Evolutionary conservation across 2,113 vertebrate genomes (phyloP).

Genomic region (Andinoacara biseriatus): DNA sequence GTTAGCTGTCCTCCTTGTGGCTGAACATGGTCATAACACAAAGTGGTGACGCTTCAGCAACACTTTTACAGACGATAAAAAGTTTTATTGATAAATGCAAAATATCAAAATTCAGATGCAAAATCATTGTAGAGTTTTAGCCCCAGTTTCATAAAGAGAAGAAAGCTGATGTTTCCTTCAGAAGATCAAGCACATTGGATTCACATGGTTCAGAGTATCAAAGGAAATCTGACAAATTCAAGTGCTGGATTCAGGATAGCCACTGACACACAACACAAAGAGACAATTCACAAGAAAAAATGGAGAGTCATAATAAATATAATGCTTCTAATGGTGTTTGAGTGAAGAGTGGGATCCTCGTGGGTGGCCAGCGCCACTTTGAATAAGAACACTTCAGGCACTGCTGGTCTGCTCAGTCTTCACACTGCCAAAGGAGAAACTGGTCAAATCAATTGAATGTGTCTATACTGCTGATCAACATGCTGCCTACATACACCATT

Average conservation of each 20-base stretch:
- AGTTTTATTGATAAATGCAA: conserved; percentile 63
- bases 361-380: not conserved
- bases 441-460: not conserved
- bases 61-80: conserved; percentile 30
- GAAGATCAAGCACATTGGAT: conserved; percentile 63
- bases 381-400: conserved; percentile 76
- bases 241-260: conserved; percentile 5
- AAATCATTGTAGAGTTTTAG: not conserved
- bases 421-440: conserved; percentile 75
- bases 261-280: conserved; percentile 12
- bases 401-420: conserved; percentile 90
- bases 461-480: not conserved
- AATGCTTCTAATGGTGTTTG: conserved; percentile 44
- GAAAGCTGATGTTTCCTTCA: conserved; percentile 50
- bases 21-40: not conserved
- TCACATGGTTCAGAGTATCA: conserved; percentile 21
- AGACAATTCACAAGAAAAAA: conserved; percentile 47
- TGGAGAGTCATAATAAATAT: conserved; percentile 70
- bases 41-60: not conserved
- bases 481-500: not conserved
- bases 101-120: conserved; percentile 55
- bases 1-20: not conserved
- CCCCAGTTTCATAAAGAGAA: conserved; percentile 37
- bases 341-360: conserved; percentile 5
- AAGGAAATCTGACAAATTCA: conserved; percentile 24